Evolutionary conservation across 2,888 invertebrate genomes (phyloP).

Genomic region (Acrobeloides nanus): DNA sequence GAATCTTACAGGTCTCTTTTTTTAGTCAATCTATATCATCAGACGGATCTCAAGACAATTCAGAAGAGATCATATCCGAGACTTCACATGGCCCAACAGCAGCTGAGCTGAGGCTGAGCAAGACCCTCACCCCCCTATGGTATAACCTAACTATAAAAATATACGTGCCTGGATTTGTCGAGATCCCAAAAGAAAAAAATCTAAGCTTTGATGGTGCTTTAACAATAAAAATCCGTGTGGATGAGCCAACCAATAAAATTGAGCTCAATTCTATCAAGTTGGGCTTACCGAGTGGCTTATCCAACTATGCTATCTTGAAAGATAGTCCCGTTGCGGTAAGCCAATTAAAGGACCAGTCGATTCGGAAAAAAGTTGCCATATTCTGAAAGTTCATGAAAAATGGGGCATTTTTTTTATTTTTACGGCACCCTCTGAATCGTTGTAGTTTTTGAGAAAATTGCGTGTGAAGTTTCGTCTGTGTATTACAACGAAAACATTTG

Average conservation of each 20-base stretch:
- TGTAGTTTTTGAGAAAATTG: too few relatives aligned
- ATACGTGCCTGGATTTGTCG: conserved; percentile 47
- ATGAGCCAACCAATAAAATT: conserved; percentile 27
- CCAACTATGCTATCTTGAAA: conserved; percentile 7
- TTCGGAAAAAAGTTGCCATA: too few relatives aligned
- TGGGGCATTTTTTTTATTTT: too few relatives aligned
- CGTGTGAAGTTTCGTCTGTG: too few relatives aligned
- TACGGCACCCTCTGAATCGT: too few relatives aligned
- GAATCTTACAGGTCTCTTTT: not conserved
- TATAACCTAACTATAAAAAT: conserved; percentile 43
- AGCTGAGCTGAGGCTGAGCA: conserved; percentile 31
- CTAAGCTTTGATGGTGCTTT: conserved; percentile 45
- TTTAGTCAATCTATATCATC: too few relatives aligned
- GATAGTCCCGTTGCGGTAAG: conserved; percentile 13
- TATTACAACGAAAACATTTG: too few relatives aligned
- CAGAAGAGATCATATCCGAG: too few relatives aligned
- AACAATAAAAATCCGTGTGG: conserved; percentile 30
- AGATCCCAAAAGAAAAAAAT: conserved; percentile 28
- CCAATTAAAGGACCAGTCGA: too few relatives aligned
- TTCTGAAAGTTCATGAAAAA: too few relatives aligned
- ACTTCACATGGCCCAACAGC: conserved; percentile 28
- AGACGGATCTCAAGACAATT: too few relatives aligned
- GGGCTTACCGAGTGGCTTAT: conserved; percentile 16
- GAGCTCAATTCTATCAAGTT: conserved; percentile 35
- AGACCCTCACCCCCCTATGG: conserved; percentile 27